Conservation (phyloP, 2,113 vertebrate species). For the Symphodus melops region DNA sequence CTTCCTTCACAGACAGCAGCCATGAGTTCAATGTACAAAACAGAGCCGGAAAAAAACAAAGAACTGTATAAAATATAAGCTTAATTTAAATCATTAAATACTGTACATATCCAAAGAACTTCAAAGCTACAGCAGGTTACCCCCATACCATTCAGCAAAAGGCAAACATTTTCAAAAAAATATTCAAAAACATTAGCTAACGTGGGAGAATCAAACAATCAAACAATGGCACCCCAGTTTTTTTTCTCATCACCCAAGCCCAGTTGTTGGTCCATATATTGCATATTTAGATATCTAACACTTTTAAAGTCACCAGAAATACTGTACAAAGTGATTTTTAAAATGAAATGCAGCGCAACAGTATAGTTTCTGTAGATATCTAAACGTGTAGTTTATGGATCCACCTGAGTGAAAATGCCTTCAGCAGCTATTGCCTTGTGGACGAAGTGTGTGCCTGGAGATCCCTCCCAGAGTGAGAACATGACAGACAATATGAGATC, state of each 20-base stretch:
- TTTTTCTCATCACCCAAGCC: slow-evolving; percentile 19
- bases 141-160: slow-evolving; percentile 54
- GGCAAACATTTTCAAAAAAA: slow-evolving; percentile 47
- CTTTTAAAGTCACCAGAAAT: slow-evolving; percentile 33
- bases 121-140: slow-evolving; percentile 72
- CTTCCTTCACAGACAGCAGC: slow-evolving; percentile 74
- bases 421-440: slow-evolving; percentile 45
- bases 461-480: slow-evolving; percentile 11
- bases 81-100: slow-evolving; percentile 87
- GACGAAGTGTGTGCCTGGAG: slow-evolving; percentile 50
- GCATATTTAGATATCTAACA: slow-evolving; percentile 56
- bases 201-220: slow-evolving; percentile 20
- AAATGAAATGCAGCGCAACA: slow-evolving; percentile 31
- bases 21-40: slow-evolving; percentile 61
- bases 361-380: slow-evolving; percentile 26
- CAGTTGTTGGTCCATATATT: slow-evolving; percentile 54
- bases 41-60: slow-evolving; percentile 44
- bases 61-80: slow-evolving; percentile 78
- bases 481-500: slow-evolving; percentile 16
- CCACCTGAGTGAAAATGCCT: slow-evolving; percentile 50
- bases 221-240: slow-evolving; percentile 55
- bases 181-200: slow-evolving; percentile 36
- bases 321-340: slow-evolving; percentile 25
- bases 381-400: slow-evolving; percentile 53
- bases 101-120: slow-evolving; percentile 77